These are phyloP conservation scores for Brachionus rubens DNA, from an alignment of 1,140 invertebrate genomes.

Conservation along the genomic window DNA sequence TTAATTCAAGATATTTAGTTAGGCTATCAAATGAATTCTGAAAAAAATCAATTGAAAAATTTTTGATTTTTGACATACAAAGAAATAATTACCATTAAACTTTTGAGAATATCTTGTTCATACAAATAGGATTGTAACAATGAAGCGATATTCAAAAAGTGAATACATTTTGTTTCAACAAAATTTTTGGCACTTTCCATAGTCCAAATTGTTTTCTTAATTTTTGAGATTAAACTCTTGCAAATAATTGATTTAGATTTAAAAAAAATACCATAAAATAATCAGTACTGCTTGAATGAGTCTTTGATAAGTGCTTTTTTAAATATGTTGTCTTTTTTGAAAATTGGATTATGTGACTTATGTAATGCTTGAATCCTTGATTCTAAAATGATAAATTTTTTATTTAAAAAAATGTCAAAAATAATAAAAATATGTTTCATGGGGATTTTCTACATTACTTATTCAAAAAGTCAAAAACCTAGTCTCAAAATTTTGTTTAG, in stretches of 20 bases:
- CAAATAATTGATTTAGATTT: too few species aligned
- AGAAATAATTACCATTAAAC: constrained; percentile 8
- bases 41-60: background rate
- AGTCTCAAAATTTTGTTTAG: too few species aligned
- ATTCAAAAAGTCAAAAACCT: too few species aligned
- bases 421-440: too few species aligned
- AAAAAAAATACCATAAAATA: constrained; percentile 18
- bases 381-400: background rate
- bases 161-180: constrained; percentile 23
- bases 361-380: constrained; percentile 42
- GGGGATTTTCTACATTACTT: too few species aligned
- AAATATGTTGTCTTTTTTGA: background rate
- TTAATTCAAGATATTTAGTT: background rate
- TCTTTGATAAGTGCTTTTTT: background rate
- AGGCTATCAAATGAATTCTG: constrained; percentile 32
- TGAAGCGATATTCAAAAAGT: constrained; percentile 35
- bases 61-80: background rate
- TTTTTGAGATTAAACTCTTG: constrained; percentile 1
- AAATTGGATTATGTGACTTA: constrained; percentile 47
- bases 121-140: constrained; percentile 36
- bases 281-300: background rate
- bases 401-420: background rate
- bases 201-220: constrained; percentile 40
- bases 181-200: constrained; percentile 29
- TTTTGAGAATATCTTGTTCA: background rate